Conservation (phyloP, 2,113 vertebrate genomes). For the Sula dactylatra region DNA sequence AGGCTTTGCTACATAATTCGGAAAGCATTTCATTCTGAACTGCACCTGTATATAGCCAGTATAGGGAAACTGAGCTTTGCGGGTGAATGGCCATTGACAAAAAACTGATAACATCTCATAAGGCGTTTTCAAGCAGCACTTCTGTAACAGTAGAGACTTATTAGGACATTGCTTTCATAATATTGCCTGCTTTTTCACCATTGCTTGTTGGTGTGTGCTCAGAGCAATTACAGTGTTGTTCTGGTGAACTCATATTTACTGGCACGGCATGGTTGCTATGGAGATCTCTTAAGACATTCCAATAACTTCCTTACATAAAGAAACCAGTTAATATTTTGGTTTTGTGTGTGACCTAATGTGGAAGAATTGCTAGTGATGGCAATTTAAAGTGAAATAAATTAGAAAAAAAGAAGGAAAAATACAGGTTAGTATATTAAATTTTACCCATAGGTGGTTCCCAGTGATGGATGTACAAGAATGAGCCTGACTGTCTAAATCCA, state of each 20-base stretch:
- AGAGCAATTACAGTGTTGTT: constrained; percentile 25
- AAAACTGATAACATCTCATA: background rate
- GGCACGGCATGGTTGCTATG: constrained; percentile 64
- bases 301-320: constrained; percentile 56
- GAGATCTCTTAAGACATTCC: constrained; percentile 58
- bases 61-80: background rate
- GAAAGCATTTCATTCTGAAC: background rate
- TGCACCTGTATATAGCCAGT: background rate
- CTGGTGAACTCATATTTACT: constrained; percentile 54
- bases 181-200: background rate
- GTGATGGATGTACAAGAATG: background rate
- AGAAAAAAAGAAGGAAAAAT: background rate
- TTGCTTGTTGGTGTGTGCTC: background rate
- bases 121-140: accelerated
- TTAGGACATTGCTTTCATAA: background rate
- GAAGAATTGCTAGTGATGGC: background rate
- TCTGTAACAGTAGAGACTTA: background rate
- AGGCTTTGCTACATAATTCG: background rate
- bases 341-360: background rate
- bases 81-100: background rate
- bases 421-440: background rate
- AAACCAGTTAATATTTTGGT: background rate
- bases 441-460: background rate
- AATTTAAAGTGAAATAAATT: background rate
- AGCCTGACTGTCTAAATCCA: background rate